These are phyloP conservation scores for Eriocheir sinensis DNA, from an alignment of 1,140 invertebrate genomes.

Conservation along the genomic window DNA sequence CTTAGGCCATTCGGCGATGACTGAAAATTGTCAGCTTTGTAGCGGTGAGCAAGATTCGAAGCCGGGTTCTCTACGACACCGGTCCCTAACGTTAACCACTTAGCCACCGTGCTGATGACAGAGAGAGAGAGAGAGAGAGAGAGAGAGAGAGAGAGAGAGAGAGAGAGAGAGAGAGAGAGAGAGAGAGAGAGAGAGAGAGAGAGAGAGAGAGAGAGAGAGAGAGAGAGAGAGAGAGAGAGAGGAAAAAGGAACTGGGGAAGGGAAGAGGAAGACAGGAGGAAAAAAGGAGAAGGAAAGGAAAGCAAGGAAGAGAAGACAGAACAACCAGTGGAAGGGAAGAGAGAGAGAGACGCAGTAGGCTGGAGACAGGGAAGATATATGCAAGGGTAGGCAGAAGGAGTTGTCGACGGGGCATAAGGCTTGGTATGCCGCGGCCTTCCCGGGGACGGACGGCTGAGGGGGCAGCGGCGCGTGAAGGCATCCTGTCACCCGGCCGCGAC, in stretches of 20 bases:
- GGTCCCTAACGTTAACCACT: too few relatives aligned
- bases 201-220: constrained; percentile 41
- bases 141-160: constrained; percentile 52
- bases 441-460: background rate
- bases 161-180: constrained; percentile 52
- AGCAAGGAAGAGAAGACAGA: background rate
- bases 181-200: constrained; percentile 41
- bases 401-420: background rate
- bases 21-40: too few relatives aligned
- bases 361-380: background rate
- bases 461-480: background rate
- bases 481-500: background rate
- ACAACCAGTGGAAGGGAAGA: background rate
- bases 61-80: too few relatives aligned
- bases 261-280: constrained; percentile 24
- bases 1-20: too few relatives aligned
- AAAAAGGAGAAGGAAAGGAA: constrained; percentile 21
- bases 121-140: constrained; percentile 52
- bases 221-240: constrained; percentile 52
- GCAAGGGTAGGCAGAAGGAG: too few relatives aligned
- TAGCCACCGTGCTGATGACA: too few relatives aligned
- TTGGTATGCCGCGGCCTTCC: background rate
- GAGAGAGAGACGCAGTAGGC: constrained; percentile 12
- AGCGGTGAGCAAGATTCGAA: too few relatives aligned
- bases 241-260: background rate